Percentiles rank a stretch among this genome's conserved stretches.
phyloP scores from a whole-genome alignment of 92 coral and sea anemone genomes.

The Anthopleura xanthogrammica region DNA sequence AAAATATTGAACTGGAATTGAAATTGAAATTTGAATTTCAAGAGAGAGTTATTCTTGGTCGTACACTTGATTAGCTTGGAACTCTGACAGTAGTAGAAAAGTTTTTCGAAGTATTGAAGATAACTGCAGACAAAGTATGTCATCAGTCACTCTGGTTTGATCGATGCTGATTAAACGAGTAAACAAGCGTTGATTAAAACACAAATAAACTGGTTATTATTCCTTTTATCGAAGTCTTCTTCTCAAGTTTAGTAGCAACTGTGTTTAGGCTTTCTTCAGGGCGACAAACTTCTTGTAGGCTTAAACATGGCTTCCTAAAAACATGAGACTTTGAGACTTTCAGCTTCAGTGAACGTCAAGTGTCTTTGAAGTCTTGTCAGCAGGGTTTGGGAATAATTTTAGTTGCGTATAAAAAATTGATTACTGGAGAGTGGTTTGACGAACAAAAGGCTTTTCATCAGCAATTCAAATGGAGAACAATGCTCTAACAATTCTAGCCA shows the following conservation, averaged over 20 bases:
- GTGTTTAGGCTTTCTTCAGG: neutral
- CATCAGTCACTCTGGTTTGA: constrained; percentile 1
- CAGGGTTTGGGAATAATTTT: neutral
- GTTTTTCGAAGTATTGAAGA: neutral
- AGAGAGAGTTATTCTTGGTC: neutral
- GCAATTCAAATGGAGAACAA: constrained; percentile 9
- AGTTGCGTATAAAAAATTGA: constrained; percentile 26
- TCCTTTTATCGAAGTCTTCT: constrained; percentile 14
- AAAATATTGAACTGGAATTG: neutral
- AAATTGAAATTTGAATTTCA: neutral
- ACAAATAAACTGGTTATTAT: constrained; percentile 15
- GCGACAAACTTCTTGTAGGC: neutral
- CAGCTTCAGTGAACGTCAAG: neutral
- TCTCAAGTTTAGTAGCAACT: neutral
- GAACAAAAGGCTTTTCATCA: constrained; percentile 19
- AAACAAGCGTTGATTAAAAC: constrained; percentile 25
- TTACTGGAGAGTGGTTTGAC: constrained; percentile 5
- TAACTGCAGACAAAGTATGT: neutral
- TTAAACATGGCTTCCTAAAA: neutral
- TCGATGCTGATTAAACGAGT: constrained; percentile 24
- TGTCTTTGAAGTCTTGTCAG: neutral
- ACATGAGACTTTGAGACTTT: neutral
- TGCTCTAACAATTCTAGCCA: neutral
- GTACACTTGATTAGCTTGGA: neutral
- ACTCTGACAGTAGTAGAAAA: neutral